These are phyloP conservation scores for Pherbina coryleti DNA, from an alignment of 2,888 invertebrate genomes.

Conservation along the genomic window DNA sequence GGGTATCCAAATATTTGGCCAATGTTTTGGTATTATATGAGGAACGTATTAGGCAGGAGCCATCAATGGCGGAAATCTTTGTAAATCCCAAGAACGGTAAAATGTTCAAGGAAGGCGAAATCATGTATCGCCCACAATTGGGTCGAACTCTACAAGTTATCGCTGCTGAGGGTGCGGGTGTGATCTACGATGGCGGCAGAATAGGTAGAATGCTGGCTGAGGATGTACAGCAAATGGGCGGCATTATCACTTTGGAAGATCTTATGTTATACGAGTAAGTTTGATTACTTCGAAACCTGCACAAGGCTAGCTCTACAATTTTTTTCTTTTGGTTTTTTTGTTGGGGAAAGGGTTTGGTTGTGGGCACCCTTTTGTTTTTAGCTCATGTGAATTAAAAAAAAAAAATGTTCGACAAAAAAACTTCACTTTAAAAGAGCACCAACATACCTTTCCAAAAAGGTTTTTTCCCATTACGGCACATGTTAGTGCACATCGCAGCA, in stretches of 20 bases:
- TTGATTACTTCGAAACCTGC: background rate
- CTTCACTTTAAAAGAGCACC: too few relatives aligned
- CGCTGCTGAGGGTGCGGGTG: conserved; percentile 76
- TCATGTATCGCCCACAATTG: conserved; percentile 75
- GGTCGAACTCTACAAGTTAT: conserved; percentile 79
- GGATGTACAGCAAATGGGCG: conserved; percentile 79
- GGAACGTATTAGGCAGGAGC: conserved; percentile 73
- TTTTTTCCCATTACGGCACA: too few relatives aligned
- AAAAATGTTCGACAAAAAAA: too few relatives aligned
- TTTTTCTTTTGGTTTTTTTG: too few relatives aligned
- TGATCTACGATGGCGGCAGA: conserved; percentile 86
- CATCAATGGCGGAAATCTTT: conserved; percentile 74
- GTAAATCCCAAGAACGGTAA: conserved; percentile 73
- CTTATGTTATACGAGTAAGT: conserved; percentile 78
- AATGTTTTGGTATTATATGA: conserved; percentile 72
- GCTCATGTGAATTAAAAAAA: too few relatives aligned
- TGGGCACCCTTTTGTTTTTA: too few relatives aligned
- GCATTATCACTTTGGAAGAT: conserved; percentile 84
- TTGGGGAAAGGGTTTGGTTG: too few relatives aligned
- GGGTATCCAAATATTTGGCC: conserved; percentile 77
- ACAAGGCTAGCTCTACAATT: background rate
- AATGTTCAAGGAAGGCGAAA: conserved; percentile 72
- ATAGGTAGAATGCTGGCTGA: conserved; percentile 71
- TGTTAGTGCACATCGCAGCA: background rate
- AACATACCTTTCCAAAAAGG: too few relatives aligned